Percentiles rank a stretch among this genome's conserved stretches.
Conservation (phyloP, 2,888 invertebrate genomes). For the Scaptomyza caliginosa region DNA sequence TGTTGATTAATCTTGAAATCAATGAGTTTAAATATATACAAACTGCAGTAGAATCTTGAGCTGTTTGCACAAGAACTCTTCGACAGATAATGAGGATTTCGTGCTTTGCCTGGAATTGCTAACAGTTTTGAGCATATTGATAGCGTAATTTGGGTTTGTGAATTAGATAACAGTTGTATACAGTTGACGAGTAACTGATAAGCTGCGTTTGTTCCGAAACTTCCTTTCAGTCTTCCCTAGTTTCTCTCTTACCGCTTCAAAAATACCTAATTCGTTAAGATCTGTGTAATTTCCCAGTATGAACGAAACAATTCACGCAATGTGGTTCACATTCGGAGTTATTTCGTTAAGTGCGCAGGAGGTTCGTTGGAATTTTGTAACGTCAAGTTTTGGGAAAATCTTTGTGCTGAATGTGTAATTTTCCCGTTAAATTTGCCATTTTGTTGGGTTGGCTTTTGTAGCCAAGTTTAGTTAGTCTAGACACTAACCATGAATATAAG, state of each 20-base stretch:
- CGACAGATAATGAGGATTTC: too few species aligned
- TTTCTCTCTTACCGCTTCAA: not conserved
- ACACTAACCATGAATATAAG: not conserved
- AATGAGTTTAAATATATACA: not conserved
- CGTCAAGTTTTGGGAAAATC: not conserved
- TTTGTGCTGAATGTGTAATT: not conserved
- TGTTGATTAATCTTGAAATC: not conserved
- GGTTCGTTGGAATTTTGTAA: not conserved
- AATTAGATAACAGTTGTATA: too few species aligned
- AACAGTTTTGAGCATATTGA: slow-evolving; percentile 6
- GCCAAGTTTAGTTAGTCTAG: not conserved
- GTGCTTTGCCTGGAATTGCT: too few species aligned
- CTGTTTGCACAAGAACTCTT: not conserved
- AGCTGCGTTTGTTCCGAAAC: not conserved
- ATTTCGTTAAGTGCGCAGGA: not conserved
- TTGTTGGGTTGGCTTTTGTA: not conserved
- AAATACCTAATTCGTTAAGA: not conserved
- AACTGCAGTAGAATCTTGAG: not conserved
- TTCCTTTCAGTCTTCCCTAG: not conserved
- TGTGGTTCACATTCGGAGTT: not conserved
- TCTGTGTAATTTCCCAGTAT: not conserved
- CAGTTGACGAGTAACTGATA: too few species aligned
- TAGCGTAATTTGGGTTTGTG: not conserved
- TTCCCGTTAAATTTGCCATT: not conserved
- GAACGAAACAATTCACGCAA: not conserved